Base-by-base conservation (phyloP, 2,113 vertebrate species). In the Gorsachius goisagi region DNA sequence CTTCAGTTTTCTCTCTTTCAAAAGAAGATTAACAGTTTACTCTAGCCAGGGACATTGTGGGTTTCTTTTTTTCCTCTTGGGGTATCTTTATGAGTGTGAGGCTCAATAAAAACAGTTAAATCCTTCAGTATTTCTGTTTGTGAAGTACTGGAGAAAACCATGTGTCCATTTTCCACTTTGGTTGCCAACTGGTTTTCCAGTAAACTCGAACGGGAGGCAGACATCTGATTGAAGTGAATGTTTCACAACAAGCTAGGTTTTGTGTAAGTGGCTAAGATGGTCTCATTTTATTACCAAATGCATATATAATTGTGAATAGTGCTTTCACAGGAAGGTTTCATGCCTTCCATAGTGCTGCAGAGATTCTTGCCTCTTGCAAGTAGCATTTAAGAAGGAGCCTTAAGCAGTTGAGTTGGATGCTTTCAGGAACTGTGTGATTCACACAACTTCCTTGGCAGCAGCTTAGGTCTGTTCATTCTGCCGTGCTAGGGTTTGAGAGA, bases 171-270 rank as follows among this genome's bases (percentile, higher is more conserved):
- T 96, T 97, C 95, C 96, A 55, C 22, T 32, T 90, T 20, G 58
- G 74, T 85, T 94, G 90, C 96, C 95, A 94, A 8, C 44, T 68
- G 77, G 45, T 89, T 94, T 95, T 97, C 90, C 92, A 94, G 94
- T 96, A 93, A 96, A 90, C 91, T 85, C 37, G 8, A 86, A 85
- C 53, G 90, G 90, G 78, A 89, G 83, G 78, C 66, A 95, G 81
- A 79, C 88, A 59, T 95, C 74, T 64, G 90, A 93, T 90, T 95
- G 59, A 92, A 92, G 41, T 30, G 41, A 82, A 30, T 73, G 68
- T 85, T 87, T 93, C 53, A 84, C 76, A 95, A 93, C 92, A 93
- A 86, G 49, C 55, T 88, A 3, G 87, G 62, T 92, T 96, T 95
- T 86, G 79, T 89, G 2, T 88, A 81, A 78, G 79, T 77, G 90